Conservation (phyloP, 64 coral and sea anemone genomes). For the Dendrophyllia cribrosa region DNA sequence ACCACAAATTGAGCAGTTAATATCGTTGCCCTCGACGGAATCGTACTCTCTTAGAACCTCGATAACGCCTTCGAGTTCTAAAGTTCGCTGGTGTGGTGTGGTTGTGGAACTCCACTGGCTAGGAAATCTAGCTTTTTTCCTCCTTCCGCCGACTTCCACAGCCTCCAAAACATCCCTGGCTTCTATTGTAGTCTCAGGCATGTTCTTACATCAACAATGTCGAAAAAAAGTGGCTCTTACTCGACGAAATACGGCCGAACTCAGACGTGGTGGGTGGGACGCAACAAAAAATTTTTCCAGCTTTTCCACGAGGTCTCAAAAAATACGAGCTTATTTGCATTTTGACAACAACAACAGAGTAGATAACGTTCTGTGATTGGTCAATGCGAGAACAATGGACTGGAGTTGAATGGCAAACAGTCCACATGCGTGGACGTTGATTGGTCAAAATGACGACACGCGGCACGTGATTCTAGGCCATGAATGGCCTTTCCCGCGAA, state of each 20-base stretch:
- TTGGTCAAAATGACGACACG: slow-evolving; percentile 75
- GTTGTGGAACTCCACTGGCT: slow-evolving; percentile 73
- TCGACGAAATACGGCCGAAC: slow-evolving; percentile 41
- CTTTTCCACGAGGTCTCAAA: slow-evolving; percentile 97
- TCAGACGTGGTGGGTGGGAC: slow-evolving; percentile 92
- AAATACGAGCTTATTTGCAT: slow-evolving; percentile 96
- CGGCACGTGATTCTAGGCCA: slow-evolving; percentile 72
- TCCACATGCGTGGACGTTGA: slow-evolving; percentile 57
- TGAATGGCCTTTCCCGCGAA: slow-evolving; percentile 96
- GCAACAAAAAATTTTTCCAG: slow-evolving; percentile 87
- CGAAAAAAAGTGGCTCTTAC: not conserved
- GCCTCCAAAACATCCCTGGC: slow-evolving; percentile 73
- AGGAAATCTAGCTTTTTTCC: slow-evolving; percentile 89
- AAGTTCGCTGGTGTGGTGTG: slow-evolving; percentile 73
- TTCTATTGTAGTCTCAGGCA: slow-evolving; percentile 84
- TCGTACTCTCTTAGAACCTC: slow-evolving; percentile 97
- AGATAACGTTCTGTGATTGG: slow-evolving; percentile 76
- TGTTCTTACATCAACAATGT: slow-evolving; percentile 52
- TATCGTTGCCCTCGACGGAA: slow-evolving; percentile 90
- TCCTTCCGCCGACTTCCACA: slow-evolving; percentile 65
- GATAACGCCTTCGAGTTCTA: slow-evolving; percentile 94
- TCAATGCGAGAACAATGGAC: slow-evolving; percentile 57
- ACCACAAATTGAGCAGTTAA: slow-evolving; percentile 99
- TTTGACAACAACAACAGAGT: slow-evolving; percentile 97
- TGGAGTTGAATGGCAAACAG: slow-evolving; percentile 83